Base-by-base conservation (phyloP, 2,113 vertebrate species). In the Microcebus ravelobensis region DNA sequence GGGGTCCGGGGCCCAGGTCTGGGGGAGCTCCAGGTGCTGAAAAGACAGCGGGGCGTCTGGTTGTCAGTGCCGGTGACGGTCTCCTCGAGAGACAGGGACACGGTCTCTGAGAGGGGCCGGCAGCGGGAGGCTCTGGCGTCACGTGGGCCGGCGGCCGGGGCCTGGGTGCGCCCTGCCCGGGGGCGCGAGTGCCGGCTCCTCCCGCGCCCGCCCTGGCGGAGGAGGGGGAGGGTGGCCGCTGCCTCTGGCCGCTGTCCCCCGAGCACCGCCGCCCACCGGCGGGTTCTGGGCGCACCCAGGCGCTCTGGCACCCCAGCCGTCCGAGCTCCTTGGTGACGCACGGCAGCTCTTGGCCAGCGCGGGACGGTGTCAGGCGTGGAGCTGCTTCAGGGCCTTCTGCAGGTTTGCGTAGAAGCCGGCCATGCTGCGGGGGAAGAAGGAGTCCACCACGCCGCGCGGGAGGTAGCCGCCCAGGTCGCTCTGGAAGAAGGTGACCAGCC, bases 381-480 rank as follows among this genome's bases (percentile, higher is more conserved):
- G 97, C 21, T 98, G 96, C 97, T 98, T 99, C 61, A 99, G 98
- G 0, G 99, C 99, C 96, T 99, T 99, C 96, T 97, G 91, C 82
- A 99, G 98, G 98, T 99, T 99, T 97, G 96, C 98, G 89, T 99
- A 99, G 98, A 99, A 99, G 39, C 98, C 98, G 0, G 98, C 94
- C 99, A 99, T 99, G 97, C 98, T 99, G 76, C 98, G 98, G 4
- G 99, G 99, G 94, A 99, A 99, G 98, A 99, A 99, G 10, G 99
- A 99, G 93, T 99, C 99, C 20, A 99, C 99, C 63, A 99, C 99
- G 0, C 99, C 99, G 97, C 99, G 99, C 0, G 99, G 99, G 76
- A 99, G 99, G 86, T 98, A 98, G 57, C 99, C 99, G 5, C 99
- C 98, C 45, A 99, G 99, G 97, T 99, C 99, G 0, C 99, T 99